A percentile compares a stretch with the other conserved stretches of the same genome.
These are phyloP conservation scores for Dipodomys spectabilis DNA, from an alignment of 2,113 vertebrate genomes.

Conservation along the genomic window DNA sequence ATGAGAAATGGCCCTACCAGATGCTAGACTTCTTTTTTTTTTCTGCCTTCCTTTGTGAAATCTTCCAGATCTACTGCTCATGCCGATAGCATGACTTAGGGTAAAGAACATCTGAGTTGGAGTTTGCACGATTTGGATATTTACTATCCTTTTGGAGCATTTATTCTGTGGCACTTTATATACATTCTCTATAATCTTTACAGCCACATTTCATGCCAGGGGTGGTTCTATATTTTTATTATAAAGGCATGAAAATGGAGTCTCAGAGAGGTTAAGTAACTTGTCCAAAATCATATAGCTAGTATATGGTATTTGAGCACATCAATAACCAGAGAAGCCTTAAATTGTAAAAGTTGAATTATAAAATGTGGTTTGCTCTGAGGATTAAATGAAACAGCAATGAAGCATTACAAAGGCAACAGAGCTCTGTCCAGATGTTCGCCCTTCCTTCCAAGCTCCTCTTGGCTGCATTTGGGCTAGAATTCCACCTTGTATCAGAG, in stretches of 20 bases:
- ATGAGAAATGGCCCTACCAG: not conserved
- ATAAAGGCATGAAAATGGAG: not conserved
- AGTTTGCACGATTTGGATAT: not conserved
- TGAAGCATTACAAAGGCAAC: not conserved
- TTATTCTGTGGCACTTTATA: not conserved
- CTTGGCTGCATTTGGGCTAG: not conserved
- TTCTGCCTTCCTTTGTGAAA: not conserved
- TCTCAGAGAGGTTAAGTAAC: slow-evolving; percentile 15
- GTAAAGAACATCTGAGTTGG: not conserved
- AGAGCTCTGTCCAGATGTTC: not conserved
- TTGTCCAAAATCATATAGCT: not conserved
- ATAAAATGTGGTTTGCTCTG: not conserved
- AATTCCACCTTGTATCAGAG: not conserved
- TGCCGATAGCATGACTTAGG: not conserved
- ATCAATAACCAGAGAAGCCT: not conserved
- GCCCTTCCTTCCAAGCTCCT: not conserved
- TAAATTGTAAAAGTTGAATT: not conserved
- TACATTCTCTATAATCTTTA: not conserved
- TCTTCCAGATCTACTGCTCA: slow-evolving; percentile 25
- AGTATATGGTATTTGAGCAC: not conserved
- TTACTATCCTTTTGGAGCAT: not conserved
- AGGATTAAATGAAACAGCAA: not conserved
- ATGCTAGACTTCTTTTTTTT: not conserved
- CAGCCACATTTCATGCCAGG: not conserved
- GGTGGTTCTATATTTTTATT: not conserved